Evolutionary conservation across 2,888 invertebrate genomes (phyloP).

Genomic region (Anodontia alba): DNA sequence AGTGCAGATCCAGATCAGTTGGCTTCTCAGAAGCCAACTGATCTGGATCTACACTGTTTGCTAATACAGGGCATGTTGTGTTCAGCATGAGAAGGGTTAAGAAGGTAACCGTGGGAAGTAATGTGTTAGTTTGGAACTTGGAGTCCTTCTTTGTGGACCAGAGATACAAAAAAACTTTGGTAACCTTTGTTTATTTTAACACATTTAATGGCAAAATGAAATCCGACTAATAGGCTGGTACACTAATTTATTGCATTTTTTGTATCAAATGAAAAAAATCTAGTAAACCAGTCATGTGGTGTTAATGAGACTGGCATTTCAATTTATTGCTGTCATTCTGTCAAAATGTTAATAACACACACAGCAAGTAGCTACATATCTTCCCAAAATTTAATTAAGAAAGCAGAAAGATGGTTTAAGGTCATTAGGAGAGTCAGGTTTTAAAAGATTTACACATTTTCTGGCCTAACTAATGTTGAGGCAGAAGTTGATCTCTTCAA

Average conservation of each 20-base stretch:
- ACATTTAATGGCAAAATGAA: too few species aligned
- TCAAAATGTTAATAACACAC: constrained; percentile 14
- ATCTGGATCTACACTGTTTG: not conserved
- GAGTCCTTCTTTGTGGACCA: too few species aligned
- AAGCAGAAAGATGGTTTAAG: constrained; percentile 18
- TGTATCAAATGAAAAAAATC: not conserved
- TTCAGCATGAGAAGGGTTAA: too few species aligned
- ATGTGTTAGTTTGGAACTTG: too few species aligned
- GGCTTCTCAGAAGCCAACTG: not conserved
- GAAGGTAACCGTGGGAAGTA: too few species aligned
- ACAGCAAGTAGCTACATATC: constrained; percentile 20
- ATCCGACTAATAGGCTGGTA: too few species aligned
- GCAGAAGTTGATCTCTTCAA: not conserved
- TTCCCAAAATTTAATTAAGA: constrained; percentile 17
- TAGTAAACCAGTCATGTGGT: not conserved
- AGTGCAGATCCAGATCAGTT: not conserved
- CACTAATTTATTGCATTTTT: not conserved
- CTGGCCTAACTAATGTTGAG: not conserved
- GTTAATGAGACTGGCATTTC: constrained; percentile 17
- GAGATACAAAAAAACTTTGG: too few species aligned
- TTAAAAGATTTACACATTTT: constrained; percentile 8
- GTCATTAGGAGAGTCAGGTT: constrained; percentile 15
- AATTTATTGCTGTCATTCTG: constrained; percentile 18
- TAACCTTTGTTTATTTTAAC: too few species aligned
- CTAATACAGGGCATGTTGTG: too few species aligned